Evolutionary conservation across 2,113 vertebrate species (phyloP).

Genomic region (Leptobrachium ailaonicum): DNA sequence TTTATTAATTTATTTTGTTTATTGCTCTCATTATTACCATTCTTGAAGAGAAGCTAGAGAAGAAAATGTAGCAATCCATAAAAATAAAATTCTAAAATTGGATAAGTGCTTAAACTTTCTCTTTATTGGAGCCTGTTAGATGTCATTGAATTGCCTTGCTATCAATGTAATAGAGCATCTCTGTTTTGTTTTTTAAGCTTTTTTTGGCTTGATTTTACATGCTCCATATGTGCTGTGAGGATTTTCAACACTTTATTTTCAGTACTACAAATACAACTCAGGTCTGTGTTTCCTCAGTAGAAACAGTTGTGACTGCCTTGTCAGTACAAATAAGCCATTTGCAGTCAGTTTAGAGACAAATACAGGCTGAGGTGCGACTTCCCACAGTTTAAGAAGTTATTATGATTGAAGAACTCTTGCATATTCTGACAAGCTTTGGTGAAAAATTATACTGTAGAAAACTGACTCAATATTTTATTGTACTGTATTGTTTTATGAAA

Average conservation of each 20-base stretch:
- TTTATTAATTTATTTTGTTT: too few relatives aligned
- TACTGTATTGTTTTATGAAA: background rate
- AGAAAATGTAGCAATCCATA: too few relatives aligned
- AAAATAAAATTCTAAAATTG: too few relatives aligned
- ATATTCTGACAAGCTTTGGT: constrained; percentile 17
- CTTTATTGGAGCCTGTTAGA: too few relatives aligned
- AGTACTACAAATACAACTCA: background rate
- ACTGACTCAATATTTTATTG: background rate
- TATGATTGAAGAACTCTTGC: constrained; percentile 35
- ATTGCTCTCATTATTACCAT: too few relatives aligned
- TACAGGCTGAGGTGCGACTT: constrained; percentile 8
- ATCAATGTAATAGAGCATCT: background rate
- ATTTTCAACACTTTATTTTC: constrained; percentile 6
- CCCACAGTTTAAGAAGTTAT: constrained; percentile 5
- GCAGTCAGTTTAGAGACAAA: constrained; percentile 17
- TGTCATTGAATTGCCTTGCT: background rate
- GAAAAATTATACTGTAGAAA: constrained; percentile 16
- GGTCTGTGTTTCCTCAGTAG: constrained; percentile 1
- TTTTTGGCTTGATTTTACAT: constrained; percentile 12
- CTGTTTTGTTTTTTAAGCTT: background rate
- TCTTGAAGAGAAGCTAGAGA: too few relatives aligned
- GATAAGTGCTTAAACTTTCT: too few relatives aligned
- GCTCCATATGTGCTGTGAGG: constrained; percentile 14
- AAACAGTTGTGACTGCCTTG: constrained; percentile 32
- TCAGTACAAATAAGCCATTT: constrained; percentile 29